Base-by-base conservation (phyloP, 2,888 invertebrate species). In the Sinopyrophorus schimmeli region DNA sequence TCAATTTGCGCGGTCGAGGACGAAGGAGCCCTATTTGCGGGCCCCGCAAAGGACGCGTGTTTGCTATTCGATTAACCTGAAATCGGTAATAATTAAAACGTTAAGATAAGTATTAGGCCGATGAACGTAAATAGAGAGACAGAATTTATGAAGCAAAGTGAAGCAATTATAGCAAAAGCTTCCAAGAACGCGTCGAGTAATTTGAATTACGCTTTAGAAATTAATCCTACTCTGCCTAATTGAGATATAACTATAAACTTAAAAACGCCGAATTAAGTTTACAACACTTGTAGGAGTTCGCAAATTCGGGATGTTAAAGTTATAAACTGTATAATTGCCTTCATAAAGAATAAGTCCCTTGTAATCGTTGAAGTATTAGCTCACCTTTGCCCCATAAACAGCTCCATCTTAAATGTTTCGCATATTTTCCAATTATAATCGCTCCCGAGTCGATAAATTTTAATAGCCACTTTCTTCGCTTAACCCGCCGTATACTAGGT, bases 221-320 rank as follows among this genome's bases (percentile, higher is more conserved):
- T 49, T 53, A 53, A 49, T 53, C 40, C 46, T 21, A 40, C 35
- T 24, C 35, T 42, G 44, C 39, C 28, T 48, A 41, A 38, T 52
- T 38, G 28, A 53, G 47, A 42, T 47, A 47, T 52, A 52, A 52
- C 47, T 47, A 37, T 42, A 39, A 47, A 43, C 40, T 47, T 42
- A 47, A 41, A 47, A 42, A 52, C 42, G 47, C 38, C 35, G 40
- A 52, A 52, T 52, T 47, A 46, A 52, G 52, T 47, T 52, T 47
- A 37, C 32, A 41, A 44, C 35, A 32, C 24, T 44, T 47, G 46
- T 32, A 28, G 26, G 31, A 47, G 39, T 47, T 47, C 30, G 37
- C 37, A 24, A 44, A 44, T 44, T 44, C 30, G 16, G 44, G 31
- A 27, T 43, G 31, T 23, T 32, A 32, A 39, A 47, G 46, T 39